Evolutionary conservation across 2,113 vertebrate species (phyloP).

Genomic region (Salvelinus alpinus): DNA sequence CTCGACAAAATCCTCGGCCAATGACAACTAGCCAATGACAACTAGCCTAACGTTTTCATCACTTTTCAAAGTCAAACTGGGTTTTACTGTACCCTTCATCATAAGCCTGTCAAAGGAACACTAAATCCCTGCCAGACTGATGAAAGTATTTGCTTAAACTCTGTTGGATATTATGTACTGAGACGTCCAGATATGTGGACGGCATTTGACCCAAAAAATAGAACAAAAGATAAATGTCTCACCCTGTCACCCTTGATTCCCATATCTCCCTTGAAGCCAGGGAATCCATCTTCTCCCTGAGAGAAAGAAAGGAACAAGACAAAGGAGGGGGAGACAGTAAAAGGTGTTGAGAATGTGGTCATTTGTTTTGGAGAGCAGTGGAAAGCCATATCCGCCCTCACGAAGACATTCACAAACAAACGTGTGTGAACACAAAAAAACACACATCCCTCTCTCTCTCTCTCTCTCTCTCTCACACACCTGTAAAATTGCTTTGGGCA

Average conservation of each 20-base stretch:
- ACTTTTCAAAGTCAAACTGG: neutral
- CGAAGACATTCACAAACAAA: neutral
- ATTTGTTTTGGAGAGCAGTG: neutral
- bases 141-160: neutral
- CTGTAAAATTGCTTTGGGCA: slow-evolving; percentile 26
- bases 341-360: neutral
- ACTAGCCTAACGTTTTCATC: neutral
- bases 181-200: neutral
- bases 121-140: neutral
- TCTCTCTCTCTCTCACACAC: slow-evolving; percentile 3
- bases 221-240: slow-evolving; percentile 48
- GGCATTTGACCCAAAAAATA: neutral
- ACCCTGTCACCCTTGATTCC: slow-evolving; percentile 96
- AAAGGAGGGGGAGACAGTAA: neutral
- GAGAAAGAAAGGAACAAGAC: neutral
- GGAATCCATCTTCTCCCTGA: slow-evolving; percentile 98
- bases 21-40: too few relatives aligned
- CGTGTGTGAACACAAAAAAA: too few relatives aligned
- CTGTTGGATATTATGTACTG: neutral
- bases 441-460: neutral
- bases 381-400: neutral
- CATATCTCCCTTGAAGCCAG: slow-evolving; percentile 98
- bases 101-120: neutral
- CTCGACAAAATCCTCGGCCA: neutral
- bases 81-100: neutral